phyloP scores from a whole-genome alignment of 1,140 invertebrate genomes.

The Acromyrmex echinatior region DNA sequence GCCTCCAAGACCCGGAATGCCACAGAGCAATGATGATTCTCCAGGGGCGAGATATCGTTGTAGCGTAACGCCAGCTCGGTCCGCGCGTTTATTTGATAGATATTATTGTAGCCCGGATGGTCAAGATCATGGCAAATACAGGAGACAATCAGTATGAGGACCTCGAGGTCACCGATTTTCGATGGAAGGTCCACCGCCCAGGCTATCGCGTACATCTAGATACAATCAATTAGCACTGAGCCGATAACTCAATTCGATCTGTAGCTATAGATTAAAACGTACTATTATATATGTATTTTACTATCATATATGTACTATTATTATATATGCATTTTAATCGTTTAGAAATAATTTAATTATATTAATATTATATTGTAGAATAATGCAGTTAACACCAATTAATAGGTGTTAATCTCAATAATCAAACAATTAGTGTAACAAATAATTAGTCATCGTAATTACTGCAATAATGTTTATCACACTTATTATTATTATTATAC shows the following conservation, averaged over 20 bases:
- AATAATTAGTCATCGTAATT: conserved; percentile 15
- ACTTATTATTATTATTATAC: background rate
- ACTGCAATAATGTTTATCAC: background rate
- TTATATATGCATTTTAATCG: background rate
- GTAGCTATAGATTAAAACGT: background rate
- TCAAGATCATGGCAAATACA: conserved; percentile 97
- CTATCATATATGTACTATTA: too few relatives aligned
- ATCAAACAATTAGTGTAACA: conserved; percentile 22
- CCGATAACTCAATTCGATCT: conserved; percentile 1
- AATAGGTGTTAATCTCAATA: background rate
- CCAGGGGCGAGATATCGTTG: conserved; percentile 95
- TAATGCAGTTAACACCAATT: conserved; percentile 7
- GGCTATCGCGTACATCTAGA: conserved; percentile 95
- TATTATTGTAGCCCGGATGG: conserved; percentile 96
- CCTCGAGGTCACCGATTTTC: conserved; percentile 92
- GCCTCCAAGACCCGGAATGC: conserved; percentile 93
- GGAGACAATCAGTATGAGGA: conserved; percentile 93
- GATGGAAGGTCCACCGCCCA: conserved; percentile 91
- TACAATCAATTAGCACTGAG: background rate
- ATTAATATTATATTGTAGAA: background rate
- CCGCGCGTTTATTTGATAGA: conserved; percentile 95
- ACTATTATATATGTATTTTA: background rate
- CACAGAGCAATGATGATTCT: conserved; percentile 96
- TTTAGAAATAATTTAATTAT: background rate
- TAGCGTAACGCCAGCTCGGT: conserved; percentile 95